Conservation (phyloP, 1,140 invertebrate genomes). For the Chlorops oryzae region DNA sequence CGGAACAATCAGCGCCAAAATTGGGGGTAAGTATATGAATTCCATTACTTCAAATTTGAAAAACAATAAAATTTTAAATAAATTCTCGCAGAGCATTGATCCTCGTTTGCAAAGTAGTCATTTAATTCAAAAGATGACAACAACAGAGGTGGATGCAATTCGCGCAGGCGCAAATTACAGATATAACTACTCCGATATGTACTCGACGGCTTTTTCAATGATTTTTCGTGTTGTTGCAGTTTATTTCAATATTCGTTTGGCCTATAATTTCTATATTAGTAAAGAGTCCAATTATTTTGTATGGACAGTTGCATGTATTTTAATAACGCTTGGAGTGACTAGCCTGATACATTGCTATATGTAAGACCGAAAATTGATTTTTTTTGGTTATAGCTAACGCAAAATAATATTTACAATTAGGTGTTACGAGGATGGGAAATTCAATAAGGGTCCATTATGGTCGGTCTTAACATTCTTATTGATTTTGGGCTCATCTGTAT, state of each 20-base stretch:
- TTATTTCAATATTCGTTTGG: constrained; percentile 52
- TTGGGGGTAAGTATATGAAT: too few relatives aligned
- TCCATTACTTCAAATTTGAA: too few relatives aligned
- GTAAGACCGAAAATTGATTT: constrained; percentile 42
- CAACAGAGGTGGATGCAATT: too few relatives aligned
- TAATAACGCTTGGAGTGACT: constrained; percentile 52
- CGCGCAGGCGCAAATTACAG: too few relatives aligned
- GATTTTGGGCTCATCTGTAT: constrained; percentile 25
- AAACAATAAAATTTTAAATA: too few relatives aligned
- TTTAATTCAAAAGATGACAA: too few relatives aligned
- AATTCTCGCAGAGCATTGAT: too few relatives aligned
- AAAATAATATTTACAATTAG: too few relatives aligned
- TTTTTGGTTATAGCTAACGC: too few relatives aligned
- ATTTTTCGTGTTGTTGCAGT: constrained; percentile 52
- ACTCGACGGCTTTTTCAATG: constrained; percentile 45
- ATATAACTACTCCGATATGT: constrained; percentile 15
- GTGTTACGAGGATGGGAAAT: constrained; percentile 15
- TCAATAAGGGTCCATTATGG: constrained; percentile 1
- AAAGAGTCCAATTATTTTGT: constrained; percentile 48
- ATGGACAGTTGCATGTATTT: constrained; percentile 51
- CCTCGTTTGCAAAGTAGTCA: too few relatives aligned
- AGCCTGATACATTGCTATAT: constrained; percentile 52
- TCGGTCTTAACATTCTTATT: constrained; percentile 10
- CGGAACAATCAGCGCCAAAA: too few relatives aligned
- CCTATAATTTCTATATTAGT: constrained; percentile 47